Conservation (phyloP, 1,140 invertebrate genomes). For the Drosophila nasuta region DNA sequence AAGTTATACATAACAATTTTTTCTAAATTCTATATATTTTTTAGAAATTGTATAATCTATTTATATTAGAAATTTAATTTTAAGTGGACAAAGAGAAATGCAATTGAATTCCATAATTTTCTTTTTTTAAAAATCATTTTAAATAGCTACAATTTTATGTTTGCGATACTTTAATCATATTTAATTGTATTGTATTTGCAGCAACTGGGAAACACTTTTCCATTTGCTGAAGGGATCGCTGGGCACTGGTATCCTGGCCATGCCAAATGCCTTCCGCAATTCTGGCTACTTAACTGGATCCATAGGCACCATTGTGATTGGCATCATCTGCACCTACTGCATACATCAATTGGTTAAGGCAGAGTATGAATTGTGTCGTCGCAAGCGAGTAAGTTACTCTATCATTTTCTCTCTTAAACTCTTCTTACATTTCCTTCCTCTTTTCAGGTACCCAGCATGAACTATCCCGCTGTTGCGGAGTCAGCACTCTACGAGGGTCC, state of each 20-base stretch:
- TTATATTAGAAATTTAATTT: too few relatives aligned
- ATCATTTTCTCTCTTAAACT: too few relatives aligned
- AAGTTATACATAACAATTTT: too few relatives aligned
- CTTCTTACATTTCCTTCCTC: background rate
- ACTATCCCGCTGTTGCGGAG: conserved; percentile 90
- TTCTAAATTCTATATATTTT: too few relatives aligned
- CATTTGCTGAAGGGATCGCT: conserved; percentile 94
- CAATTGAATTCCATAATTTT: too few relatives aligned
- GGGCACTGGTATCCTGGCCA: conserved; percentile 95
- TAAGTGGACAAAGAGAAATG: too few relatives aligned
- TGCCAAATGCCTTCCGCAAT: conserved; percentile 93
- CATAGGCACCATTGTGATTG: conserved; percentile 89
- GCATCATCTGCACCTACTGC: conserved; percentile 91
- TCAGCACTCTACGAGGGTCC: conserved; percentile 90
- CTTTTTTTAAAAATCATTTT: too few relatives aligned
- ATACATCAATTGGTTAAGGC: conserved; percentile 90
- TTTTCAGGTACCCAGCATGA: conserved; percentile 87
- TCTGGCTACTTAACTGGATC: conserved; percentile 90
- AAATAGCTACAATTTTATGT: too few relatives aligned
- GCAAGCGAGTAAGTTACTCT: conserved; percentile 82
- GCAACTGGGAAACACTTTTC: conserved; percentile 92
- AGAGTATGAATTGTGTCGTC: conserved; percentile 89
- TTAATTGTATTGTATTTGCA: conserved; percentile 64
- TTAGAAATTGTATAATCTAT: too few relatives aligned
- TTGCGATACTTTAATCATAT: too few relatives aligned